Percentiles rank a stretch among this genome's conserved stretches.
These are phyloP conservation scores for Brachymystax lenok DNA, from an alignment of 2,797 vertebrate genomes.

Conservation along the genomic window DNA sequence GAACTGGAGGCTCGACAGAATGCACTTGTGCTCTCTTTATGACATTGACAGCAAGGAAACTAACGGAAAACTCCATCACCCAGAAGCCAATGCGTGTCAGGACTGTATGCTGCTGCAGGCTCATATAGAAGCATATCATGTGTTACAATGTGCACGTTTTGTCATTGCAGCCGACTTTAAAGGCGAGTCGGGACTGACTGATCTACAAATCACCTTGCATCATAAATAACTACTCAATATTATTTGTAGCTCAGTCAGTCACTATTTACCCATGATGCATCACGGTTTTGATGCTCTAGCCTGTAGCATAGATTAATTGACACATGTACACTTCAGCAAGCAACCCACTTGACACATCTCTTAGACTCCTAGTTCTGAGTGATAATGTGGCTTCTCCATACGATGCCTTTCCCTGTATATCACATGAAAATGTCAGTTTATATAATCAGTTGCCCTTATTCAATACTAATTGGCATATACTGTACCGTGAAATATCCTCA, in stretches of 20 bases:
- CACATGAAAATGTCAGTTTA: constrained; percentile 57
- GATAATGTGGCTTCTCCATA: constrained; percentile 30
- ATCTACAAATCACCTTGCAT: not conserved
- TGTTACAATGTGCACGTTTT: constrained; percentile 8
- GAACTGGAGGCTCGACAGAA: constrained; percentile 34
- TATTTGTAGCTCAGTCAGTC: not conserved
- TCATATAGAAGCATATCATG: constrained; percentile 22
- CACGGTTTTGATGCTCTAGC: not conserved
- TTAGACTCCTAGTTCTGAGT: constrained; percentile 6
- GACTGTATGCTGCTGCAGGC: constrained; percentile 53
- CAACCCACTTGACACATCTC: constrained; percentile 26
- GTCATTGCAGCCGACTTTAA: not conserved
- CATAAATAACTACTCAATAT: not conserved
- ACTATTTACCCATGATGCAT: not conserved
- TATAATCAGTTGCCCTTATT: constrained; percentile 47
- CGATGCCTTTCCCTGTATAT: constrained; percentile 46
- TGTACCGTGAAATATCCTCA: constrained; percentile 21
- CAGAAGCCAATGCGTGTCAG: constrained; percentile 50
- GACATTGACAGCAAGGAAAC: not conserved
- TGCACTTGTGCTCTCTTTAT: constrained; percentile 30
- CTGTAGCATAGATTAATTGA: constrained; percentile 16
- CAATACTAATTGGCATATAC: not conserved
- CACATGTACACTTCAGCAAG: constrained; percentile 16
- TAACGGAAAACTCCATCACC: constrained; percentile 36
- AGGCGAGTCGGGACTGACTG: not conserved